These are phyloP conservation scores for Heteromormyrus szaboi DNA, from an alignment of 2,797 vertebrate genomes.

Conservation along the genomic window DNA sequence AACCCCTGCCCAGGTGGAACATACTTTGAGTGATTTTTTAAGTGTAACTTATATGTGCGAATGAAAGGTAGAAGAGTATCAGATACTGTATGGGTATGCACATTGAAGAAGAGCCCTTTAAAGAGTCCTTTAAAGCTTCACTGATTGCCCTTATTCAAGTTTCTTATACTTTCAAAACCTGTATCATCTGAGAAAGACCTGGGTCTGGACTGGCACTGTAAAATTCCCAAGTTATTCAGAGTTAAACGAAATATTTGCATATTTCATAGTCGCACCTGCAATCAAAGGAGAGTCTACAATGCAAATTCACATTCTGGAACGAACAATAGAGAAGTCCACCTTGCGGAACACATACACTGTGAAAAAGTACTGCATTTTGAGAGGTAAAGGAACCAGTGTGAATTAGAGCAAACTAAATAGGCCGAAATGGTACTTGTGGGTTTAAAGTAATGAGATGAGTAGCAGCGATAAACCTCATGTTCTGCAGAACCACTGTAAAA, in stretches of 20 bases:
- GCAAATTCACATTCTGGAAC: not conserved
- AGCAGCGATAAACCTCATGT: not conserved
- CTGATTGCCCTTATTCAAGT: not conserved
- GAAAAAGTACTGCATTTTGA: not conserved
- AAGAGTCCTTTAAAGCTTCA: not conserved
- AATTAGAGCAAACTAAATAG: not conserved
- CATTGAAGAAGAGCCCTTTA: not conserved
- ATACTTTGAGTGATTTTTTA: not conserved
- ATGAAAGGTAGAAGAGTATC: not conserved
- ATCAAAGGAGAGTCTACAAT: not conserved
- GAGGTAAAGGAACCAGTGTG: not conserved
- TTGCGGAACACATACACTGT: not conserved
- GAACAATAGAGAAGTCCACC: not conserved
- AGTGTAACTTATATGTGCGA: not conserved
- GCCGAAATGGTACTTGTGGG: not conserved
- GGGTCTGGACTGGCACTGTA: not conserved
- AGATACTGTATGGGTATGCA: not conserved
- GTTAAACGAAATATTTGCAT: not conserved
- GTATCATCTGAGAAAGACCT: not conserved
- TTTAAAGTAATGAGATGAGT: not conserved
- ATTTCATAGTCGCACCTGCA: not conserved
- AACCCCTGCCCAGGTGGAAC: not conserved
- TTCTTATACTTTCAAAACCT: not conserved
- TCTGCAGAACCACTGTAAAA: not conserved
- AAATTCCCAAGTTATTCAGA: not conserved